Percentiles rank a stretch among this genome's conserved stretches.
Conservation (phyloP, 2,888 invertebrate species). For the Morpho helenor region DNA sequence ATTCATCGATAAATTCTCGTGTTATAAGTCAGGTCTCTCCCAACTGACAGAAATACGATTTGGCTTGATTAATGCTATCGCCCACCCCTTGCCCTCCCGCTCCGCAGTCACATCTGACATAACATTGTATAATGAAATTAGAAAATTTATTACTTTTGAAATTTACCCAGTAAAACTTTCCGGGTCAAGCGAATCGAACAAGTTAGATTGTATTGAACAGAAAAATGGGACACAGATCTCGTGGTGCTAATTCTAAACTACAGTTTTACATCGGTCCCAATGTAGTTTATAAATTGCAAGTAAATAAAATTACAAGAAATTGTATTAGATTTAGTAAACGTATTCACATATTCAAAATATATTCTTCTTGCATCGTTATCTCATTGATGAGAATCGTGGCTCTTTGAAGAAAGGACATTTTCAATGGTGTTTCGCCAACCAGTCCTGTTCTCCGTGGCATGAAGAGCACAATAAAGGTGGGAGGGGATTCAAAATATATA, state of each 20-base stretch:
- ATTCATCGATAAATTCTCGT: constrained; percentile 10
- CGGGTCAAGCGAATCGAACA: constrained; percentile 6
- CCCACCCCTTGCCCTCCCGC: neutral
- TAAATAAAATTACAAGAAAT: too few relatives aligned
- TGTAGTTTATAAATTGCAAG: too few relatives aligned
- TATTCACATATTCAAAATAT: too few relatives aligned
- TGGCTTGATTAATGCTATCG: constrained; percentile 15
- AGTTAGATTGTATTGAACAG: constrained; percentile 12
- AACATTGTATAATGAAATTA: constrained; percentile 19
- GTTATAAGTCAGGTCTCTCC: constrained; percentile 15
- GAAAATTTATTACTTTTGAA: constrained; percentile 20
- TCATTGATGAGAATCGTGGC: too few relatives aligned
- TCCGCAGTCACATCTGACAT: constrained; percentile 12
- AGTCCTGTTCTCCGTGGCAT: too few relatives aligned
- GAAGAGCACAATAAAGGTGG: too few relatives aligned
- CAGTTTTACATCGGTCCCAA: too few relatives aligned
- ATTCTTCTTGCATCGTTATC: too few relatives aligned
- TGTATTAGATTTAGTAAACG: too few relatives aligned
- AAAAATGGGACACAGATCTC: constrained; percentile 3
- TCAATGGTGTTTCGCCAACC: too few relatives aligned
- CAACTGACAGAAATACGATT: constrained; percentile 18
- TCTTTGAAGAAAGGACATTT: too few relatives aligned
- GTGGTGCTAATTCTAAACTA: constrained; percentile 8
- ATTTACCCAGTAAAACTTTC: constrained; percentile 11
- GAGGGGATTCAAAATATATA: too few relatives aligned